phyloP scores from a whole-genome alignment of 2,888 invertebrate species.

The Xylocampa areola region DNA sequence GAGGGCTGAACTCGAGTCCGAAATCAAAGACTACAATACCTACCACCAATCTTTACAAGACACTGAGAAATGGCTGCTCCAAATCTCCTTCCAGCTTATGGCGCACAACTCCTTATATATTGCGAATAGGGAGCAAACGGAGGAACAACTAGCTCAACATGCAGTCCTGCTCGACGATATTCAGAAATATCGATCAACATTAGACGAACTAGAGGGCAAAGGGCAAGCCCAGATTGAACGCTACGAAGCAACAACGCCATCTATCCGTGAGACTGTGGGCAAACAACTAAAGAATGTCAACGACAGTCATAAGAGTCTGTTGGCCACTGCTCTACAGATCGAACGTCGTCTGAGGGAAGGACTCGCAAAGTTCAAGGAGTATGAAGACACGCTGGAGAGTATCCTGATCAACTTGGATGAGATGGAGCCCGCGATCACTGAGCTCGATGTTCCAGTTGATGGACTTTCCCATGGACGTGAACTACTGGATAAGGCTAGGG shows the following conservation, averaged over 20 bases:
- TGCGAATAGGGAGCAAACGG: slow-evolving; percentile 96
- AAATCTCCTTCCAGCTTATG: slow-evolving; percentile 98
- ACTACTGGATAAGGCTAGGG: slow-evolving; percentile 93
- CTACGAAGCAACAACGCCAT: slow-evolving; percentile 93
- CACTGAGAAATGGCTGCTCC: slow-evolving; percentile 98
- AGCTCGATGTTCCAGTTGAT: slow-evolving; percentile 93
- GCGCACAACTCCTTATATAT: slow-evolving; percentile 98
- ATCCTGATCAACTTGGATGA: slow-evolving; percentile 95
- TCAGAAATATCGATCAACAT: slow-evolving; percentile 94
- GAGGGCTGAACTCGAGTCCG: slow-evolving; percentile 93
- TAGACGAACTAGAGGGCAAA: slow-evolving; percentile 95
- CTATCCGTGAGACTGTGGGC: slow-evolving; percentile 94
- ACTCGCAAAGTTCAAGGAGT: slow-evolving; percentile 97
- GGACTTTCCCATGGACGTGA: slow-evolving; percentile 93
- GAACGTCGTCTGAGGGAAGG: slow-evolving; percentile 96
- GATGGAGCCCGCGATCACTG: slow-evolving; percentile 94
- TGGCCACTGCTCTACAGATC: slow-evolving; percentile 97
- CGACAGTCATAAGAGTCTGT: slow-evolving; percentile 96
- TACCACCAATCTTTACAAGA: slow-evolving; percentile 98
- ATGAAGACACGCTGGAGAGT: slow-evolving; percentile 96
- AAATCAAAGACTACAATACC: slow-evolving; percentile 95
- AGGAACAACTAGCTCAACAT: slow-evolving; percentile 97
- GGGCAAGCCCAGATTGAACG: slow-evolving; percentile 95
- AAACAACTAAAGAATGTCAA: slow-evolving; percentile 97
- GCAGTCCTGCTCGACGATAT: slow-evolving; percentile 93